Percentiles rank a stretch among this genome's conserved stretches.
Evolutionary conservation across 1,140 invertebrate species (phyloP).

Genomic region (Drosophila eugracilis): DNA sequence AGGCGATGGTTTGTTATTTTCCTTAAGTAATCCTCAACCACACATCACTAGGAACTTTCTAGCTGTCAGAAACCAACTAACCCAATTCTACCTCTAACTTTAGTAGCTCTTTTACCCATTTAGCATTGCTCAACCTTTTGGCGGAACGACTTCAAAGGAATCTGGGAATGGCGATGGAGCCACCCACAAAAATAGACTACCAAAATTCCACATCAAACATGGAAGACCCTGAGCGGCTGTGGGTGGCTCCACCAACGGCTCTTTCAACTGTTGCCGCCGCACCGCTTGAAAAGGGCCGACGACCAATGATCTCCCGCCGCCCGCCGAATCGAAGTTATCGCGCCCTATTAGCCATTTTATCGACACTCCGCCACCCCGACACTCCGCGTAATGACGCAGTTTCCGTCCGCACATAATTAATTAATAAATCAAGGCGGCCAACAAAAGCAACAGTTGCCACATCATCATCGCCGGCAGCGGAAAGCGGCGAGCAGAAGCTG

Average conservation of each 20-base stretch:
- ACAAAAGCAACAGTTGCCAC: constrained; percentile 58
- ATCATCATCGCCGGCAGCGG: constrained; percentile 44
- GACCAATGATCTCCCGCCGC: constrained; percentile 56
- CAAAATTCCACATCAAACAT: constrained; percentile 57
- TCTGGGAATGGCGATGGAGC: constrained; percentile 5
- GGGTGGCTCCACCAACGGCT: constrained; percentile 10
- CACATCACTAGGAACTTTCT: background rate
- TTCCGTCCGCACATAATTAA: constrained; percentile 75
- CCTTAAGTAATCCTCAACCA: background rate
- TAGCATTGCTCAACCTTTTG: constrained; percentile 44
- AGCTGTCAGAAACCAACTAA: background rate
- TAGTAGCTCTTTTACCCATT: constrained; percentile 1
- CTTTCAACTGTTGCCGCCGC: constrained; percentile 63
- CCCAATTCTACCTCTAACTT: background rate
- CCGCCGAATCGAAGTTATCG: constrained; percentile 56
- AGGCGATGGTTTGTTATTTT: too few relatives aligned
- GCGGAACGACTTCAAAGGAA: constrained; percentile 64
- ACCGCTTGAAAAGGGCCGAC: constrained; percentile 53
- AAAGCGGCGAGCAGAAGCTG: constrained; percentile 20
- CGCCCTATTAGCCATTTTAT: constrained; percentile 62
- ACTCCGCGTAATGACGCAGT: constrained; percentile 59
- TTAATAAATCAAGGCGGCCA: constrained; percentile 77
- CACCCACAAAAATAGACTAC: constrained; percentile 7
- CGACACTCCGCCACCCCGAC: too few relatives aligned
- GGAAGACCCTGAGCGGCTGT: constrained; percentile 6